Base-by-base conservation (phyloP, 2,797 vertebrate species). In the Silurus aristotelis region DNA sequence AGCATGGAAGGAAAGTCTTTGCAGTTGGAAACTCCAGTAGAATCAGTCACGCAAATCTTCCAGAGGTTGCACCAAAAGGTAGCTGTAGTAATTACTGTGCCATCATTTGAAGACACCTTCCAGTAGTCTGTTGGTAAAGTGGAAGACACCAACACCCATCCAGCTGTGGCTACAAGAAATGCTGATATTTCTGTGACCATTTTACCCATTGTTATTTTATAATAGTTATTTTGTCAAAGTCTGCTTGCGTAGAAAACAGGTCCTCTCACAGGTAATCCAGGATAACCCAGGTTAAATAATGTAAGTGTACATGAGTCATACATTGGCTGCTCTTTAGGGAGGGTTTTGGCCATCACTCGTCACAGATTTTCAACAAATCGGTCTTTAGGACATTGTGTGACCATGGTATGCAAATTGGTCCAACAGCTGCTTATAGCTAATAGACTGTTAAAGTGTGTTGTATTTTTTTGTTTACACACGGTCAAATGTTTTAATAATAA, bases 1-100 rank as follows among this genome's bases (percentile, higher is more conserved):
- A 99, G 95, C 97, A 98, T 97, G 48, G 97, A 99, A 46, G 97
- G 97, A 88, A 98, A 99, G 89, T 99, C 97, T 92, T 97, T 98
- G 94, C 97, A 98, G 95, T 97, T 98, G 91, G 97, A 97, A 76
- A 99, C 95, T 0, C 97, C 97, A 0, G 97, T 98, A 83, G 97
- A 98, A 90, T 98, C 97, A 0, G 97, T 99, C 86, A 98, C 97
- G 66, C 97, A 98, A 0, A 96, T 97, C 93, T 98, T 99, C 97
- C 97, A 99, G 27, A 98, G 94, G 91, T 98, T 99, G 92, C 97
- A 96, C 96, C 96, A 99, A 92, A 96, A 98, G 85, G 97, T 98
- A 55, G 97, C 97, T 0, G 97, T 98, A 90, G 97, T 99, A 94
- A 99, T 99, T 90, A 99, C 97, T 0, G 96, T 98, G 90, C 97